phyloP scores from a whole-genome alignment of 2,113 vertebrate species.

The Cathartes aura region DNA sequence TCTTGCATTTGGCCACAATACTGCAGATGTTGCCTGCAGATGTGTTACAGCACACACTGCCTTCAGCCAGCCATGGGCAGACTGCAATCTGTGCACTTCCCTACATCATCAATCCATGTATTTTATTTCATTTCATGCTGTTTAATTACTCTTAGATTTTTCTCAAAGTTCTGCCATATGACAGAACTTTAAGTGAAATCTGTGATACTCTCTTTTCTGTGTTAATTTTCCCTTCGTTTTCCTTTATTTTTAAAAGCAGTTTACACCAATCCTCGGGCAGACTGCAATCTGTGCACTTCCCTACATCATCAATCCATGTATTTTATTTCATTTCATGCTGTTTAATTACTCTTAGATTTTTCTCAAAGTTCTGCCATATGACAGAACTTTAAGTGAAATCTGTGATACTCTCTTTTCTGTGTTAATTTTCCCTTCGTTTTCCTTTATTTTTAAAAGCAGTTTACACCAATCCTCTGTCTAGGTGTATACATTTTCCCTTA shows the following conservation, averaged over 20 bases:
- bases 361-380: background rate
- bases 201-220: no score
- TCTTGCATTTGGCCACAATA: background rate
- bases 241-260: no score
- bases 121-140: background rate
- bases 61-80: background rate
- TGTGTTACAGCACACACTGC: background rate
- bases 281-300: no score
- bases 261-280: no score
- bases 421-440: background rate
- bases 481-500: background rate
- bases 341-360: background rate
- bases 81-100: no score
- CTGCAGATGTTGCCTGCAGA: background rate
- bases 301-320: accelerated
- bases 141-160: background rate
- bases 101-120: accelerated
- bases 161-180: background rate
- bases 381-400: background rate
- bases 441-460: background rate
- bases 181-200: background rate
- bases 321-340: background rate
- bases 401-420: background rate
- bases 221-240: no score
- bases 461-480: background rate